Conservation (phyloP, 2,888 invertebrate genomes). For the Eristalis arbustorum region DNA sequence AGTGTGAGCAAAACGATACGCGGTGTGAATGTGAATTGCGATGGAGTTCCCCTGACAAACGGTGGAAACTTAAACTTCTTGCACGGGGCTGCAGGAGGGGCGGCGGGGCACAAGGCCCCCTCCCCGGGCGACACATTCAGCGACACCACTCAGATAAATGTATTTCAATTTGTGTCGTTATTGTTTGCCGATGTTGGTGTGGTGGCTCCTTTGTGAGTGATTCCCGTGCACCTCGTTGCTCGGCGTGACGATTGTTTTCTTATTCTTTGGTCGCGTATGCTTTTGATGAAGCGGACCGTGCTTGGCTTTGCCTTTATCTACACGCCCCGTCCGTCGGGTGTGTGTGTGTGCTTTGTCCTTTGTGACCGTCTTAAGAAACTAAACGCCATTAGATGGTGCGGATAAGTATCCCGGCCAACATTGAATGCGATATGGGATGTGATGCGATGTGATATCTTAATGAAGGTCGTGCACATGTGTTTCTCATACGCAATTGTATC, state of each 20-base stretch:
- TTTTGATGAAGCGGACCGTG: constrained; percentile 10
- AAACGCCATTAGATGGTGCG: constrained; percentile 60
- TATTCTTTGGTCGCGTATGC: neutral
- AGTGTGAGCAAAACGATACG: constrained; percentile 2
- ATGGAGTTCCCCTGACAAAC: neutral
- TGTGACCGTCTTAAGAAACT: constrained; percentile 52
- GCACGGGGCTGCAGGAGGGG: neutral
- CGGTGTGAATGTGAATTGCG: constrained; percentile 32
- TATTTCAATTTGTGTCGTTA: constrained; percentile 67
- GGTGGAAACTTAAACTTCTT: constrained; percentile 16
- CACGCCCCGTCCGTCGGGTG: neutral
- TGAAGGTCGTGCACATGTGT: constrained; percentile 38
- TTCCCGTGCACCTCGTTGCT: constrained; percentile 29
- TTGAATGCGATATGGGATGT: constrained; percentile 40
- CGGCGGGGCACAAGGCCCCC: constrained; percentile 1
- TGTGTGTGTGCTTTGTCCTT: constrained; percentile 10
- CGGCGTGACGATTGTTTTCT: constrained; percentile 11
- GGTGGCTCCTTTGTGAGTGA: constrained; percentile 8
- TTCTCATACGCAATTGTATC: constrained; percentile 25
- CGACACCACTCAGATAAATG: constrained; percentile 60
- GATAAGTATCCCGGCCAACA: constrained; percentile 33
- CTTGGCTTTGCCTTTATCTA: neutral
- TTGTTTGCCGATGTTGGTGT: constrained; percentile 34
- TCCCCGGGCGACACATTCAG: constrained; percentile 22
- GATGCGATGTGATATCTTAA: constrained; percentile 54